Conservation (phyloP, 2,888 invertebrate genomes). For the Artemia sp. region DNA sequence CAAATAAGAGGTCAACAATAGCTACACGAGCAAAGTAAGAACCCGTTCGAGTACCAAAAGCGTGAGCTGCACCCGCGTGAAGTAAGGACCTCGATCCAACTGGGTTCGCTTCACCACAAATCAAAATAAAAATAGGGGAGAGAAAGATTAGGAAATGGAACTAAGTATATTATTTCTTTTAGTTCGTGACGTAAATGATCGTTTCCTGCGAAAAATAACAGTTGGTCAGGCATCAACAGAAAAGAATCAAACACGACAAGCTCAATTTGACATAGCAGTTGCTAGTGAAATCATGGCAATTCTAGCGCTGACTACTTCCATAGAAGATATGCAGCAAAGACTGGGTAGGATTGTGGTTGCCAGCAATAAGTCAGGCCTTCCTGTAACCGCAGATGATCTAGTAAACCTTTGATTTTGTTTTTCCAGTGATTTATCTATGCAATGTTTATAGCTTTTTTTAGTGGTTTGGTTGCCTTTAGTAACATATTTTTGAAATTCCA, state of each 20-base stretch:
- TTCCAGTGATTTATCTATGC: no score
- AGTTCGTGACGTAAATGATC: constrained; percentile 90
- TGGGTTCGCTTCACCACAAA: no score
- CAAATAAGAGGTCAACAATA: no score
- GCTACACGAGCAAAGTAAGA: no score
- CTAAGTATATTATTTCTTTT: constrained; percentile 28
- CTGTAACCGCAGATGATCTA: constrained; percentile 80
- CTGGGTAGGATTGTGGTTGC: constrained; percentile 82
- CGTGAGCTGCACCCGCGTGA: no score
- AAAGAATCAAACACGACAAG: constrained; percentile 63
- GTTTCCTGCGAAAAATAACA: constrained; percentile 80
- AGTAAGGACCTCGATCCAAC: no score
- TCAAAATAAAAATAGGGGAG: no score
- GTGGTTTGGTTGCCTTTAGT: no score
- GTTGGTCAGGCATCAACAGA: constrained; percentile 83
- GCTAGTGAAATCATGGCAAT: constrained; percentile 99
- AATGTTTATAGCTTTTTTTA: no score
- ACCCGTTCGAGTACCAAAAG: no score
- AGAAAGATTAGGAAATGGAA: background rate
- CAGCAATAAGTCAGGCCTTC: constrained; percentile 52
- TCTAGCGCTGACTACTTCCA: constrained; percentile 56
- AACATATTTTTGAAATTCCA: no score
- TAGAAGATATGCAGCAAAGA: constrained; percentile 72
- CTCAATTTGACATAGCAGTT: constrained; percentile 82
- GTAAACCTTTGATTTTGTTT: constrained; percentile 32